phyloP scores from a whole-genome alignment of 2,797 vertebrate species.

The Macrochelys suwanniensis region DNA sequence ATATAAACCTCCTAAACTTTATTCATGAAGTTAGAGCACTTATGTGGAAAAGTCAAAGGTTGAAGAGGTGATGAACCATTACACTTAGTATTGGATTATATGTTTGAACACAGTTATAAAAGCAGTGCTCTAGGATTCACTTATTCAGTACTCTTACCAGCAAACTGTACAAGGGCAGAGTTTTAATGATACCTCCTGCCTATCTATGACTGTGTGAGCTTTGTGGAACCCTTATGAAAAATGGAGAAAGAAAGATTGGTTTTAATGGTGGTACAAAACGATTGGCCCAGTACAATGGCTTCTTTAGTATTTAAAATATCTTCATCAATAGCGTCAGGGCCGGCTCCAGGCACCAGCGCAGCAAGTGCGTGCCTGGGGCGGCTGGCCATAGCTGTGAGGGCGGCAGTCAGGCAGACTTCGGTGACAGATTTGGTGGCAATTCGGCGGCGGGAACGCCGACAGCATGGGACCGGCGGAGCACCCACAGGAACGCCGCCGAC shows the following conservation, averaged over 20 bases:
- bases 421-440: too few species aligned
- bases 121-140: background rate
- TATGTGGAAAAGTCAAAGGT: background rate
- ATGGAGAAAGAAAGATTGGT: too few species aligned
- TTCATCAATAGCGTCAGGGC: too few species aligned
- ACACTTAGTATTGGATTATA: background rate
- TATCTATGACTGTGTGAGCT: background rate
- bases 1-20: background rate
- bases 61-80: background rate
- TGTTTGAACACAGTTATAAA: background rate
- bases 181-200: background rate
- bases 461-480: too few species aligned
- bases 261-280: background rate
- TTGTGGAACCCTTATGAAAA: background rate
- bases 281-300: background rate
- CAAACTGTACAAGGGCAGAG: background rate
- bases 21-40: fast-evolving
- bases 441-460: too few species aligned
- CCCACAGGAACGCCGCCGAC: too few species aligned
- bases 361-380: too few species aligned
- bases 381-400: too few species aligned
- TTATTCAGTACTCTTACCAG: background rate
- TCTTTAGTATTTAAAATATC: background rate
- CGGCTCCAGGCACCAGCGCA: too few species aligned
- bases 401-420: too few species aligned